Percentiles rank a stretch among this genome's conserved stretches.
Evolutionary conservation across 2,797 vertebrate species (phyloP).

Genomic region (Hippoglossus hippoglossus): DNA sequence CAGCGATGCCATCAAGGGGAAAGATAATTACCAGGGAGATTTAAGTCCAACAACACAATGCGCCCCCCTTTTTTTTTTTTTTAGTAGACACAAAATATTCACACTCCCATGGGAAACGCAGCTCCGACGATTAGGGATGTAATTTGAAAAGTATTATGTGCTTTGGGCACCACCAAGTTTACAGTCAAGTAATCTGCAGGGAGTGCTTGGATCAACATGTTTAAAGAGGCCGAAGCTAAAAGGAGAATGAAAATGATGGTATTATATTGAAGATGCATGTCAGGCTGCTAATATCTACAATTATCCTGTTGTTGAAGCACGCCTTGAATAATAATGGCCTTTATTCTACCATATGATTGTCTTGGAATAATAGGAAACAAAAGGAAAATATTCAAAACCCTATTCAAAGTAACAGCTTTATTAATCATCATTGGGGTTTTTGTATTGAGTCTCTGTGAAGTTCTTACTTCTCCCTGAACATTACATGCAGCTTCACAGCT

Average conservation of each 20-base stretch:
- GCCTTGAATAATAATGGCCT: constrained; percentile 13
- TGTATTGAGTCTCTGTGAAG: constrained; percentile 13
- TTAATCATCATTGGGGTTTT: constrained; percentile 27
- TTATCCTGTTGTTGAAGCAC: neutral
- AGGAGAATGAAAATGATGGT: constrained; percentile 1
- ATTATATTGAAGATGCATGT: constrained; percentile 9
- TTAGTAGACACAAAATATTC: constrained; percentile 38
- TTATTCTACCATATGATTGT: constrained; percentile 7
- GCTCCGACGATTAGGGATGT: constrained; percentile 51
- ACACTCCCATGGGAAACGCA: constrained; percentile 18
- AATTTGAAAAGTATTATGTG: constrained; percentile 48
- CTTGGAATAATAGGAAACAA: constrained; percentile 1
- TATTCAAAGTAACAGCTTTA: constrained; percentile 25
- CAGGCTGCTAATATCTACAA: neutral
- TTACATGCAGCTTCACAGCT: constrained; percentile 22
- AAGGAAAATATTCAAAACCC: neutral
- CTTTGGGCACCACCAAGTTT: constrained; percentile 32
- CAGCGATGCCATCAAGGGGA: constrained; percentile 66
- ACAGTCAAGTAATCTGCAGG: constrained; percentile 30
- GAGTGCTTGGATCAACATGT: constrained; percentile 29
- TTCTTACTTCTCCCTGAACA: neutral
- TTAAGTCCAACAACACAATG: constrained; percentile 62
- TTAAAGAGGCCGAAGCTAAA: constrained; percentile 7
- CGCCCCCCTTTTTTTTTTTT: constrained; percentile 4
- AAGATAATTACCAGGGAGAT: constrained; percentile 70